Evolutionary conservation across 1,140 invertebrate species (phyloP), one percentile per base, ranked within the genome.

Genomic region (Dendroctonus ponderosae): DNA sequence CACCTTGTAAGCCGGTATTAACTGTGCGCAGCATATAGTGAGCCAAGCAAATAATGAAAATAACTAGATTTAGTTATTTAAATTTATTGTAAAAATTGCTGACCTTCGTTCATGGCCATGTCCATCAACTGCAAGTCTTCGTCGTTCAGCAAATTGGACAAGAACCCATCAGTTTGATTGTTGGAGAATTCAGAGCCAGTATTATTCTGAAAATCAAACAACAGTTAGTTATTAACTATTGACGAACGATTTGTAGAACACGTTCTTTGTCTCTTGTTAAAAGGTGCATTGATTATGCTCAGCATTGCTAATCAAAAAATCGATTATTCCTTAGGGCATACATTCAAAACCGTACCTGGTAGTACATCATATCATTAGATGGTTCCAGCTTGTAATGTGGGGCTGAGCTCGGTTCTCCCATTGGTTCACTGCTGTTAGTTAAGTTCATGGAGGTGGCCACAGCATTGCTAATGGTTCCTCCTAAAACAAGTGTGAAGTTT

Each of bases 121-220:
- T 94, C 91, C 91, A 94, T 92, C 37, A 93, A 80, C 71, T 92
- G 91, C 26, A 94, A 79, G 77, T 93, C 91, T 72, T 94, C 92
- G 70, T 94, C 92, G 72, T 91, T 92, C 42, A 94, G 82, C 70
- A 94, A 88, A 0, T 91, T 91, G 66, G 91, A 91, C 15, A 93
- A 85, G 74, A 93, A 91, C 40, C 90, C 91, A 73, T 94, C 92
- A 15, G 87, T 89, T 72, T 89, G 87, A 79, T 89, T 86, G 76
- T n/a, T 56, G 7, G 40, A 59, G 41, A 68, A 68, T 52, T 68
- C 66, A 9, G 66, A 51, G 11, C 65, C 58, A 41, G 58, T 61
- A 41, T 68, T 68, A 58, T 68, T 68, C 66, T 68, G 15, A 63
- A 68, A 61, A 12, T 12, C 5, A 58, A 39, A 58, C 9, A 40